These are phyloP conservation scores for Tenthredo mesomela DNA, from an alignment of 2,888 invertebrate genomes.

Conservation along the genomic window DNA sequence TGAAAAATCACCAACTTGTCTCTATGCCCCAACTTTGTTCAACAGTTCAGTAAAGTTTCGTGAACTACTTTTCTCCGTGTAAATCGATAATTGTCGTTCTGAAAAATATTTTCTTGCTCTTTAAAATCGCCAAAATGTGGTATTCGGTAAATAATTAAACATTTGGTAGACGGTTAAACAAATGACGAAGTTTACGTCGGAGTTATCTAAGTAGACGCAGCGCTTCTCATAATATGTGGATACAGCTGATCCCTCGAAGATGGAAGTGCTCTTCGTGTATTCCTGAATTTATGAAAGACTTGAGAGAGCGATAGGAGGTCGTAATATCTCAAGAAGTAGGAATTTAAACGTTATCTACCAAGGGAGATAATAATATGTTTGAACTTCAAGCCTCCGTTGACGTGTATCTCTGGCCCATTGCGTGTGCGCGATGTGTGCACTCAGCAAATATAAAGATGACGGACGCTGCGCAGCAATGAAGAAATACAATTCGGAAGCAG, in stretches of 20 bases:
- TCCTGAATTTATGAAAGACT: slow-evolving; percentile 45
- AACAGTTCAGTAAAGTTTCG: too few species aligned
- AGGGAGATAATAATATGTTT: slow-evolving; percentile 49
- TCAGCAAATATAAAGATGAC: slow-evolving; percentile 34
- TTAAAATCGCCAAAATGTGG: neutral
- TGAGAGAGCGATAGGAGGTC: slow-evolving; percentile 25
- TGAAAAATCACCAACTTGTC: too few species aligned
- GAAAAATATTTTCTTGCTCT: neutral
- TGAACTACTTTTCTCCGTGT: too few species aligned
- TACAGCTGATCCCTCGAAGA: slow-evolving; percentile 46
- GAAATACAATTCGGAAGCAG: neutral
- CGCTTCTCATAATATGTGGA: slow-evolving; percentile 23
- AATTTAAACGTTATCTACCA: slow-evolving; percentile 43
- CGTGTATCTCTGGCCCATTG: slow-evolving; percentile 43
- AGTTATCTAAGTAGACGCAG: slow-evolving; percentile 11
- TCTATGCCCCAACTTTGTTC: too few species aligned
- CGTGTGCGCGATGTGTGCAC: slow-evolving; percentile 29
- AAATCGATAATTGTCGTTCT: neutral
- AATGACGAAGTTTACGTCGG: neutral
- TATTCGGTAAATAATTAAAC: neutral
- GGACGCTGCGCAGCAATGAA: neutral
- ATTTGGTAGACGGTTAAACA: slow-evolving; percentile 23
- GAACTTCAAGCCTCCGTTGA: slow-evolving; percentile 11
- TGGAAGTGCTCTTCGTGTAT: neutral
- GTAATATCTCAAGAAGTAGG: slow-evolving; percentile 35